Evolutionary conservation across 2,888 invertebrate species (phyloP).

Genomic region (Aphrophora alni): DNA sequence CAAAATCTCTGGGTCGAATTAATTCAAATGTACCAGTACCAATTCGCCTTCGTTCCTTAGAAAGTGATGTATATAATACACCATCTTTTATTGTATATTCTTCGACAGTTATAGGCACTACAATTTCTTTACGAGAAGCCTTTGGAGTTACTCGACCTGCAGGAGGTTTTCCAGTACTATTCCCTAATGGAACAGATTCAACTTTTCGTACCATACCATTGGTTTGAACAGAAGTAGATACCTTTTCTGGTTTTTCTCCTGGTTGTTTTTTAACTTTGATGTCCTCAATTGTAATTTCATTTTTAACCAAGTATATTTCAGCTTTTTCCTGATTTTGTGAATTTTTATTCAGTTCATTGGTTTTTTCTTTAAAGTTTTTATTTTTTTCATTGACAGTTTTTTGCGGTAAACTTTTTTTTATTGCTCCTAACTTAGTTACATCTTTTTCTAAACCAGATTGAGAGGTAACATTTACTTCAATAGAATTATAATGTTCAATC

Average conservation of each 20-base stretch:
- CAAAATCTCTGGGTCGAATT: conserved; percentile 64
- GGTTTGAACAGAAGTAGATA: conserved; percentile 66
- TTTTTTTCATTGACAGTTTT: conserved; percentile 31
- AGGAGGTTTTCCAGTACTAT: conserved; percentile 30
- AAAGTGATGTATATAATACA: conserved; percentile 43
- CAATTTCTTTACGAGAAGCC: conserved; percentile 37
- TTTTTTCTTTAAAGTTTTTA: conserved; percentile 35
- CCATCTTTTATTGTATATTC: conserved; percentile 52
- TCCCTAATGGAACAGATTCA: conserved; percentile 42
- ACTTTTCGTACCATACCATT: conserved; percentile 60
- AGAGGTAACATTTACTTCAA: neutral
- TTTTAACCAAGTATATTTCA: conserved; percentile 57
- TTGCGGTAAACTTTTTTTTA: conserved; percentile 47
- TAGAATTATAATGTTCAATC: neutral
- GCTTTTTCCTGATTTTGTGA: conserved; percentile 54
- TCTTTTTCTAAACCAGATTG: conserved; percentile 40
- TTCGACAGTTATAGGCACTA: conserved; percentile 52
- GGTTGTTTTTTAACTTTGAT: conserved; percentile 57
- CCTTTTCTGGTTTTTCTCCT: conserved; percentile 56
- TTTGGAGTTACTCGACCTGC: conserved; percentile 36
- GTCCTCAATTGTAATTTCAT: conserved; percentile 59
- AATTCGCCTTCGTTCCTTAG: conserved; percentile 48
- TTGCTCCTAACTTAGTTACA: conserved; percentile 49
- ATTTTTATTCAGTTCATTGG: conserved; percentile 44
- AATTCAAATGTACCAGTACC: conserved; percentile 60